A percentile compares a stretch with the other conserved stretches of the same genome.
Conservation (phyloP, 53 echinoderm and acorn worm genomes). For the Henricia sp. region DNA sequence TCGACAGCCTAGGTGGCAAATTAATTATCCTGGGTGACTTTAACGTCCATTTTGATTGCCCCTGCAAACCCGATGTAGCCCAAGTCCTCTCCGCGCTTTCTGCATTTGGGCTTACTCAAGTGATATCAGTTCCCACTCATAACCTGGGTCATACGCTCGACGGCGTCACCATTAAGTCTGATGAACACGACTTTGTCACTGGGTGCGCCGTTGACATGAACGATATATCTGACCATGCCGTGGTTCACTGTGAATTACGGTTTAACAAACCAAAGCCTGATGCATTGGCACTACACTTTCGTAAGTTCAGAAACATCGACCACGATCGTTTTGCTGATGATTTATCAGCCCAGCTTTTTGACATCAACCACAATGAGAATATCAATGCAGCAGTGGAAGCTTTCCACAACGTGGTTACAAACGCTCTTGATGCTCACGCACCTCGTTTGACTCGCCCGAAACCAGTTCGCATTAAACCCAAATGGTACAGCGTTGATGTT, state of each 20-base stretch:
- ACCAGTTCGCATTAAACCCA: not conserved
- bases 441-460: not conserved
- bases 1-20: conserved; percentile 3
- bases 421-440: conserved; percentile 9
- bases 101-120: conserved; percentile 17
- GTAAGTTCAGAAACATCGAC: not conserved
- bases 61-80: conserved; percentile 3
- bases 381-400: not conserved
- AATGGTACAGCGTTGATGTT: conserved; percentile 19
- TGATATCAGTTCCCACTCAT: not conserved
- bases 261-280: not conserved
- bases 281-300: not conserved
- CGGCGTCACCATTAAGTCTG: not conserved
- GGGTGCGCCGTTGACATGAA: conserved; percentile 2
- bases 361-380: not conserved
- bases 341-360: conserved; percentile 5
- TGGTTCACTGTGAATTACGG: not conserved
- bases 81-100: not conserved
- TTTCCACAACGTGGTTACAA: conserved; percentile 14
- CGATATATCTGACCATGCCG: conserved; percentile 11
- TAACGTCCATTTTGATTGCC: conserved; percentile 24
- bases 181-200: not conserved
- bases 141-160: conserved; percentile 12
- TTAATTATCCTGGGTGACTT: conserved; percentile 8
- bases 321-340: conserved; percentile 1